phyloP scores from a whole-genome alignment of 2,113 vertebrate genomes.

The Campylorhamphus procurvoides region DNA sequence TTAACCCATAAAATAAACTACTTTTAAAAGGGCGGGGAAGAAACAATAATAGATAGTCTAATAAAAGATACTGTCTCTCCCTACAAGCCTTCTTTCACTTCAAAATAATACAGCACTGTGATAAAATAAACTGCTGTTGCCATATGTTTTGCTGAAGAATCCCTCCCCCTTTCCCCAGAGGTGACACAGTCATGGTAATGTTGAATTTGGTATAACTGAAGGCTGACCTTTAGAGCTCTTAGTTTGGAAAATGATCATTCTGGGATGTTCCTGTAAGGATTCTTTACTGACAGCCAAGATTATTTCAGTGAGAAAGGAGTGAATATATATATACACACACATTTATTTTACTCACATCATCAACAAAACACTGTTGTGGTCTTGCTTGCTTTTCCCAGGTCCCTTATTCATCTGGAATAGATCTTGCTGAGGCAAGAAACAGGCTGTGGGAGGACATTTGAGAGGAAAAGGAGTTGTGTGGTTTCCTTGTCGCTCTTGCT shows the following conservation, averaged over 20 bases:
- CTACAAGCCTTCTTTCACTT: conserved; percentile 26
- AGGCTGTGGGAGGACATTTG: neutral
- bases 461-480: neutral
- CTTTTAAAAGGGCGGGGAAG: conserved; percentile 24
- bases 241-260: neutral
- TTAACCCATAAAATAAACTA: conserved; percentile 44
- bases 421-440: neutral
- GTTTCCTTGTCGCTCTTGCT: neutral
- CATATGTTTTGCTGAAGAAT: conserved; percentile 30
- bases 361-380: neutral
- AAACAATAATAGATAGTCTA: conserved; percentile 43
- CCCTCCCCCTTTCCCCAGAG: neutral
- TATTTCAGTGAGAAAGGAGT: neutral
- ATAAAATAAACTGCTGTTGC: conserved; percentile 54
- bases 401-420: neutral
- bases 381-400: neutral
- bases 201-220: conserved; percentile 7
- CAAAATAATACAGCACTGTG: conserved; percentile 18
- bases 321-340: neutral
- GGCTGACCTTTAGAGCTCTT: conserved; percentile 27
- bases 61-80: conserved; percentile 41
- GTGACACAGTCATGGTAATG: neutral
- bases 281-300: neutral
- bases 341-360: neutral
- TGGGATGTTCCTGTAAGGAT: neutral